Evolutionary conservation across 2,113 vertebrate genomes (phyloP).

Genomic region (Gobiocypris rarus): DNA sequence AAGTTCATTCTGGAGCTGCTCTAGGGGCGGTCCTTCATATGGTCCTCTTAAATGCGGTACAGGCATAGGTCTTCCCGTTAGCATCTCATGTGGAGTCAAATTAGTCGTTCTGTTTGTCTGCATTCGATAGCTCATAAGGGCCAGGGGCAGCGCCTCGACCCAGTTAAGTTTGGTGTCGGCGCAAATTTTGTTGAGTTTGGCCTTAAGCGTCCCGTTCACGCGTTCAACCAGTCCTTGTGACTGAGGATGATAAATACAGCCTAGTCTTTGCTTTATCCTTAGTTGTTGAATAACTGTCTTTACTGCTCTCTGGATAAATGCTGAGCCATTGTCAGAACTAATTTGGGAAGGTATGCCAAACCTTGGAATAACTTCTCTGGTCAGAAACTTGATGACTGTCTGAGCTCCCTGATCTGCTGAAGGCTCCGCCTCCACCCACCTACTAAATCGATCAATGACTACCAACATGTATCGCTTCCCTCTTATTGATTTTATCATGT

Average conservation of each 20-base stretch:
- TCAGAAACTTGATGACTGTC: too few relatives aligned
- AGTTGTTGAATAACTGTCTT: too few relatives aligned
- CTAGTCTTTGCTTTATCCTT: neutral
- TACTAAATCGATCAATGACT: too few relatives aligned
- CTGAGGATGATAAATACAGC: neutral
- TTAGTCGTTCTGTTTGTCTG: neutral
- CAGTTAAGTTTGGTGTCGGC: neutral
- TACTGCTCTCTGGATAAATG: too few relatives aligned
- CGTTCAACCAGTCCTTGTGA: accelerated
- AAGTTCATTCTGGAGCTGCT: neutral
- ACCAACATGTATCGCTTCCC: too few relatives aligned
- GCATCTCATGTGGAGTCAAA: neutral
- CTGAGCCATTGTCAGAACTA: too few relatives aligned
- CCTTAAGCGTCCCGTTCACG: neutral
- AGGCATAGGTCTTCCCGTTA: neutral
- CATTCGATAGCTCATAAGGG: neutral
- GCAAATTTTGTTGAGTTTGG: neutral
- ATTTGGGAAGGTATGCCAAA: too few relatives aligned
- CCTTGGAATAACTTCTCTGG: too few relatives aligned
- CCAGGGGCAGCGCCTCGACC: neutral
- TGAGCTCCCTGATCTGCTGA: too few relatives aligned
- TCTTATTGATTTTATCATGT: too few relatives aligned
- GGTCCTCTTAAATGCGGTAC: neutral
- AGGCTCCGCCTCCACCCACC: too few relatives aligned
- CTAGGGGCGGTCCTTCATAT: neutral